Conservation (phyloP, 2,797 vertebrate species). For the Darevskia mixta region DNA sequence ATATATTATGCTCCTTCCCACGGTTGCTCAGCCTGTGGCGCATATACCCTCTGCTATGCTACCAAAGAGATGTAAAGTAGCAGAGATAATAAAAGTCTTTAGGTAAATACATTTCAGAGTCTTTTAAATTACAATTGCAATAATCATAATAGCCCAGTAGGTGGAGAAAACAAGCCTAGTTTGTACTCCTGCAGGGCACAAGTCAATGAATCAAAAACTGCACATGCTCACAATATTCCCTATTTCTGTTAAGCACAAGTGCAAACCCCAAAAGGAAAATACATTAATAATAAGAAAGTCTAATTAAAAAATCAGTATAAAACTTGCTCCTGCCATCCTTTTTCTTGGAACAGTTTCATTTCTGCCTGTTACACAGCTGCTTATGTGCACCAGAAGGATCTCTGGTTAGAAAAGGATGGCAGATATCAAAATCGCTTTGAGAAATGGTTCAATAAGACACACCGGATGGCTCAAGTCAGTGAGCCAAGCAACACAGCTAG, state of each 20-base stretch:
- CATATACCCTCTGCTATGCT: conserved; percentile 9
- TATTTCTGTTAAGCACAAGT: conserved; percentile 22
- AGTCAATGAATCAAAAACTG: conserved; percentile 51
- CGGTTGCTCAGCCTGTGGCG: background rate
- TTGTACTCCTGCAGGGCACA: conserved; percentile 36
- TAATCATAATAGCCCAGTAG: conserved; percentile 44
- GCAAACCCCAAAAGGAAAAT: conserved; percentile 40
- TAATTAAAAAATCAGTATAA: conserved; percentile 22
- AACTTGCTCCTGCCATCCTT: conserved; percentile 7
- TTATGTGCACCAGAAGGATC: background rate
- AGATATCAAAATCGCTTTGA: background rate
- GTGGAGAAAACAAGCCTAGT: conserved; percentile 58
- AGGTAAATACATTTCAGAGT: conserved; percentile 44
- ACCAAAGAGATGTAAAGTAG: conserved; percentile 23
- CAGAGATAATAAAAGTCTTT: conserved; percentile 20
- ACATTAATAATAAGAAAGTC: conserved; percentile 41
- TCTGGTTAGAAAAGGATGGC: background rate
- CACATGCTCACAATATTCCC: conserved; percentile 32
- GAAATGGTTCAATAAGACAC: background rate
- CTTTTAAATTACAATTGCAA: conserved; percentile 48
- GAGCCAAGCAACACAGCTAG: background rate
- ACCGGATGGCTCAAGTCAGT: background rate
- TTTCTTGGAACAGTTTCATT: conserved; percentile 48
- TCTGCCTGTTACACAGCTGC: conserved; percentile 26
- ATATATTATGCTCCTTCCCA: background rate